Percentiles rank a stretch among this genome's conserved stretches.
Evolutionary conservation across 2,888 invertebrate species (phyloP).

Genomic region (Pteria penguin): DNA sequence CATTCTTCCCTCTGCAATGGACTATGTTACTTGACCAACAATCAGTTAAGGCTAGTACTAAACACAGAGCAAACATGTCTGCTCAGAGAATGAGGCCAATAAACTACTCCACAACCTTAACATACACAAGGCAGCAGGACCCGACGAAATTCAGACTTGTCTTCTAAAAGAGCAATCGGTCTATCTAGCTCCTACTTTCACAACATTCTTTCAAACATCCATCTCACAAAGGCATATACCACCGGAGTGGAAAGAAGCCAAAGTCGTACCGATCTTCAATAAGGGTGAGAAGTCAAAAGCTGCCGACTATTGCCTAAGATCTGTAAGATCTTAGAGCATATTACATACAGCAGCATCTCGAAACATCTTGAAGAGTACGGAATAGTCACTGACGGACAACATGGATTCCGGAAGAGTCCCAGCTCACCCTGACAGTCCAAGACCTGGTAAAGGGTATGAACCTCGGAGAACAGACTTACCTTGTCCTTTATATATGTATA

Average conservation of each 20-base stretch:
- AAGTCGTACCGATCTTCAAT: background rate
- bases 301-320: background rate
- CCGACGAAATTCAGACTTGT: background rate
- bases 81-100: background rate
- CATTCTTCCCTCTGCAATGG: too few relatives aligned
- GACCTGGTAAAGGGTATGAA: too few relatives aligned
- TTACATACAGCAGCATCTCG: background rate
- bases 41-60: too few relatives aligned
- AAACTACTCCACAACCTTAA: background rate
- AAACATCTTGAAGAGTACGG: background rate
- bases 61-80: too few relatives aligned
- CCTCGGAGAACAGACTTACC: too few relatives aligned
- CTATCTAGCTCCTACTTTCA: background rate
- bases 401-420: background rate
- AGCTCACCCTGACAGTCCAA: too few relatives aligned
- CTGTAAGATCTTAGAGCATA: background rate
- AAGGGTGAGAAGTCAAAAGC: background rate
- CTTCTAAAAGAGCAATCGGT: background rate
- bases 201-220: background rate
- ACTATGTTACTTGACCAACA: too few relatives aligned
- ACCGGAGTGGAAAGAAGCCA: background rate
- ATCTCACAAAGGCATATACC: background rate
- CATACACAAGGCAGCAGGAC: background rate
- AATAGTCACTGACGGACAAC: background rate
- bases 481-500: too few relatives aligned